Percentiles rank a stretch among this genome's conserved stretches.
These are phyloP conservation scores for Euzetes globulus DNA, from an alignment of 2,888 invertebrate genomes.

Conservation along the genomic window DNA sequence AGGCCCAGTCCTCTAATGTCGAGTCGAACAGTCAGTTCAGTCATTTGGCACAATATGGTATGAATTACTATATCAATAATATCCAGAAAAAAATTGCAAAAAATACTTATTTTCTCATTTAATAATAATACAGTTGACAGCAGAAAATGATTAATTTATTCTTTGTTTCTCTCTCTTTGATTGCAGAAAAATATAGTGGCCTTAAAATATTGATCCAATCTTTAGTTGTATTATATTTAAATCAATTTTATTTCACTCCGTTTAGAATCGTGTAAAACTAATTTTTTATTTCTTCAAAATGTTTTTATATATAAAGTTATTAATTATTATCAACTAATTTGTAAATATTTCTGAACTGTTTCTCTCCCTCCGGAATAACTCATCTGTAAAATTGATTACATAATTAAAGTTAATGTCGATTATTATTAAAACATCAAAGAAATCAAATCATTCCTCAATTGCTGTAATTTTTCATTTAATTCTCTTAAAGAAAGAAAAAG, in stretches of 20 bases:
- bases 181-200: constrained; percentile 12
- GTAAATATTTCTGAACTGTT: neutral
- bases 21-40: neutral
- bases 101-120: neutral
- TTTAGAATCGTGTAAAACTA: neutral
- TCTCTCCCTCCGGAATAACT: neutral
- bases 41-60: constrained; percentile 17
- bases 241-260: neutral
- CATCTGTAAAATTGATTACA: constrained; percentile 23
- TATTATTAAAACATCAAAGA: neutral
- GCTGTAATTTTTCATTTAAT: neutral
- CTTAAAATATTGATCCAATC: constrained; percentile 1
- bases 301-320: neutral
- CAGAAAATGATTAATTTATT: neutral
- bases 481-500: neutral
- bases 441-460: neutral
- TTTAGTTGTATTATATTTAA: constrained; percentile 10
- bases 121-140: neutral
- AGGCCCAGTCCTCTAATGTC: constrained; percentile 22
- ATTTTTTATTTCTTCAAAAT: neutral
- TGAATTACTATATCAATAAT: neutral
- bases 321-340: neutral
- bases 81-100: too few species aligned
- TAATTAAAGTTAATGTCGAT: neutral
- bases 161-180: neutral